Conservation (phyloP, 2,888 invertebrate genomes). For the Orchesella flavescens region DNA sequence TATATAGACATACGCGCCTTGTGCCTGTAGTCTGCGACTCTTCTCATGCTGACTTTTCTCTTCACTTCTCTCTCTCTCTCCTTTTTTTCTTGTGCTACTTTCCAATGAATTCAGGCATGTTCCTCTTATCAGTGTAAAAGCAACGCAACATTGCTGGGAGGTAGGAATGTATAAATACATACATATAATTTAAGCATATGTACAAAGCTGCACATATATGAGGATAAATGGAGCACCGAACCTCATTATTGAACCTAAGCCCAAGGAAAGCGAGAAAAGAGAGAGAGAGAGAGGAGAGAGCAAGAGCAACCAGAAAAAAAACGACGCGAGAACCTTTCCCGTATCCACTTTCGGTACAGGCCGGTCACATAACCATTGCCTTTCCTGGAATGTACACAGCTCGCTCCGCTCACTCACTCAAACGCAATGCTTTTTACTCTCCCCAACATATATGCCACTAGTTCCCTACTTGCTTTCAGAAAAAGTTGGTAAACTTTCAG, state of each 20-base stretch:
- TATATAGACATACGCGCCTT: constrained; percentile 10
- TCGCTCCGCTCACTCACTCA: not conserved
- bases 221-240: constrained; percentile 54
- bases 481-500: constrained; percentile 3
- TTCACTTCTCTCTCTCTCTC: constrained; percentile 18
- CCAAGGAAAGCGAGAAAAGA: constrained; percentile 34
- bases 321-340: constrained; percentile 26
- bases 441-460: not conserved
- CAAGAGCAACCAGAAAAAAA: constrained; percentile 19
- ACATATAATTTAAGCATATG: constrained; percentile 7
- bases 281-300: constrained; percentile 29
- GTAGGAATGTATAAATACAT: not conserved
- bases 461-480: not conserved
- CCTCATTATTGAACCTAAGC: constrained; percentile 55
- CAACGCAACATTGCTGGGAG: not conserved
- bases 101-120: constrained; percentile 57
- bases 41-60: constrained; percentile 59
- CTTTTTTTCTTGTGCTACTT: constrained; percentile 58
- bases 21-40: constrained; percentile 29
- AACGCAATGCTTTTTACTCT: not conserved
- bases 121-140: constrained; percentile 13
- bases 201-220: constrained; percentile 14
- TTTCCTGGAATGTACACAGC: constrained; percentile 6
- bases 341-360: constrained; percentile 8
- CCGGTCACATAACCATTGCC: constrained; percentile 6